Percentiles rank a stretch among this genome's conserved stretches.
phyloP scores from a whole-genome alignment of 1,140 invertebrate species.

The Wasmannia auropunctata region DNA sequence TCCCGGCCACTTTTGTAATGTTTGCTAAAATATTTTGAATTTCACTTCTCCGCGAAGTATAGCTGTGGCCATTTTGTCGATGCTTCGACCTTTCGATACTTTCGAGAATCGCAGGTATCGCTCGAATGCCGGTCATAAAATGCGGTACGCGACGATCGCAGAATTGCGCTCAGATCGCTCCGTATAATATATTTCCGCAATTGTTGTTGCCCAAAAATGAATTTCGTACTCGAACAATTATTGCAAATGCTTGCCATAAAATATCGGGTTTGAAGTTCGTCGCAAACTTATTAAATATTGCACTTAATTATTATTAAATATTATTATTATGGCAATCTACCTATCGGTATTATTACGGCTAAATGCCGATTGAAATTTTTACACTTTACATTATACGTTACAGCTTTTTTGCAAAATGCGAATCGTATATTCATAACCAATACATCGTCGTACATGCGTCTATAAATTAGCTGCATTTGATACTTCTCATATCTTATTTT shows the following conservation, averaged over 20 bases:
- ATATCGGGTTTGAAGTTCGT: not conserved
- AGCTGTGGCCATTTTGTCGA: not conserved
- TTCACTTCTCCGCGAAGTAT: not conserved
- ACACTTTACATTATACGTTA: not conserved
- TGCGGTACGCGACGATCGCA: not conserved
- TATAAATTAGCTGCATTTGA: not conserved
- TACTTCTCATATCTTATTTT: not conserved
- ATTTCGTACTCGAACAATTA: not conserved
- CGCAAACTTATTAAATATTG: not conserved
- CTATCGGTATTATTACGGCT: too few relatives aligned
- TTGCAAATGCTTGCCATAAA: not conserved
- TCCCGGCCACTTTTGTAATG: not conserved
- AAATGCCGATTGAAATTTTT: not conserved
- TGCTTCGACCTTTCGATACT: not conserved
- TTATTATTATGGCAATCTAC: not conserved
- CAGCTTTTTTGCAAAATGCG: not conserved
- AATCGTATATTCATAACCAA: not conserved
- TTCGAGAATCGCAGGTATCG: constrained; percentile 21
- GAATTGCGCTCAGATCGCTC: not conserved
- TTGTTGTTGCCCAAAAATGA: not conserved
- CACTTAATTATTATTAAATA: not conserved
- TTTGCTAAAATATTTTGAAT: not conserved
- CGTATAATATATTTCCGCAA: not conserved
- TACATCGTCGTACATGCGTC: not conserved
- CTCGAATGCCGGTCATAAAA: not conserved